phyloP scores from a whole-genome alignment of 2,888 invertebrate genomes.

The Caenorhabditis auriculariae region DNA sequence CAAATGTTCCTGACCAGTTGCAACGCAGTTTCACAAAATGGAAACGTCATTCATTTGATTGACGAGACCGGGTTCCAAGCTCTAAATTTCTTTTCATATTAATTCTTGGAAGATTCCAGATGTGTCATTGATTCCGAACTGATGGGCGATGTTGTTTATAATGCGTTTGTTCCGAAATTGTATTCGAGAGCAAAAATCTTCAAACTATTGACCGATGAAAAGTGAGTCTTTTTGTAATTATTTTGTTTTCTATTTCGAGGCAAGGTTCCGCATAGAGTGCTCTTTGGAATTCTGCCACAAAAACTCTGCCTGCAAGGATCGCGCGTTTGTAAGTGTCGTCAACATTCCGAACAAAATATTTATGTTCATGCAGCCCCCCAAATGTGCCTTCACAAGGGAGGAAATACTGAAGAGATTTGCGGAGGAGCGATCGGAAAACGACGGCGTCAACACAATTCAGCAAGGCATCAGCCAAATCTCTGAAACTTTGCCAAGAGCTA shows the following conservation, averaged over 20 bases:
- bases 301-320: slow-evolving; percentile 18
- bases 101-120: slow-evolving; percentile 8
- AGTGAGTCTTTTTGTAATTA: slow-evolving; percentile 5
- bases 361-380: slow-evolving; percentile 38
- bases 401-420: slow-evolving; percentile 37
- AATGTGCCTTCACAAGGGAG: slow-evolving; percentile 43
- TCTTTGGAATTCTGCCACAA: slow-evolving; percentile 34
- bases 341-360: not conserved
- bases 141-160: slow-evolving; percentile 46
- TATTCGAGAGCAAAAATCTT: slow-evolving; percentile 42
- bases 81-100: not conserved
- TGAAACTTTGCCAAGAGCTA: not conserved
- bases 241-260: not conserved
- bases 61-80: slow-evolving; percentile 44
- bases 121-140: slow-evolving; percentile 46
- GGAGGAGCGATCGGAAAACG: slow-evolving; percentile 7
- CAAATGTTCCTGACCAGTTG: slow-evolving; percentile 40
- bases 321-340: slow-evolving; percentile 23
- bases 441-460: slow-evolving; percentile 11
- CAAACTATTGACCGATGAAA: slow-evolving; percentile 39
- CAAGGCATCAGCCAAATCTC: slow-evolving; percentile 2
- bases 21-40: slow-evolving; percentile 40
- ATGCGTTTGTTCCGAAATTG: slow-evolving; percentile 31
- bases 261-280: slow-evolving; percentile 42
- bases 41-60: slow-evolving; percentile 42